Evolutionary conservation across 2,113 vertebrate species (phyloP), one percentile per base, ranked within the genome.

Genomic region (Alces alces): DNA sequence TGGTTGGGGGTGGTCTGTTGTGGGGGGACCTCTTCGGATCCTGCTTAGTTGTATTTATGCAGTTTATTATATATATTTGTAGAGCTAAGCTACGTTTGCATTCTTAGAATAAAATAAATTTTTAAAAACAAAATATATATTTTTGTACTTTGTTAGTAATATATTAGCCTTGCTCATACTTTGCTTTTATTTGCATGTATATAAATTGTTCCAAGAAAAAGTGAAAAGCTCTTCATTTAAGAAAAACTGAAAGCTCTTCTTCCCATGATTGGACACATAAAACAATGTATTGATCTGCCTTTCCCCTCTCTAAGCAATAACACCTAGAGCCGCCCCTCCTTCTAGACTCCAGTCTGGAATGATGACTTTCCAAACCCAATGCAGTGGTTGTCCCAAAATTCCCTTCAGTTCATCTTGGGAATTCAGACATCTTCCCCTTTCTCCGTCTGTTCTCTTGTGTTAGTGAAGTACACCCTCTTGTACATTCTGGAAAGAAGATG

Each of bases 281-380:
- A 66, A 66, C 4, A 10, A 36, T 66, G 8, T 21, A 66, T 36
- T 66, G 64, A 36, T 36, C 64, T 36, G 64, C 64, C 64, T 36
- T 10, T 66, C 4, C 64, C n/a, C 4, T 70, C 2, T 70, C 17
- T 36, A 70, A 70, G 4, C 0, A 2, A 70, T 70, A 70, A 3
- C 0, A 70, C 17, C n/a, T 21, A 5, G 4, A 36, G 8, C n/a
- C 64, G 0, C 2, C 64, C n/a, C 64, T 70, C 9, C n/a, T 21
- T 36, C 64, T 70, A 9, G n/a, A 70, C 4, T 21, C n/a, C n/a
- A 70, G n/a, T 70, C 4, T 21, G 64, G n/a, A 70, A 70, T 70
- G n/a, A 70, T 36, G 64, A 70, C 64, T 70, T 70, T 0, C 17
- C n/a, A 70, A 66, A 5, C 17, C n/a, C n/a, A 36, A 2, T 36